Percentiles rank a stretch among this genome's conserved stretches.
Evolutionary conservation across 2,113 vertebrate genomes (phyloP).

Genomic region (Saguinus midas): DNA sequence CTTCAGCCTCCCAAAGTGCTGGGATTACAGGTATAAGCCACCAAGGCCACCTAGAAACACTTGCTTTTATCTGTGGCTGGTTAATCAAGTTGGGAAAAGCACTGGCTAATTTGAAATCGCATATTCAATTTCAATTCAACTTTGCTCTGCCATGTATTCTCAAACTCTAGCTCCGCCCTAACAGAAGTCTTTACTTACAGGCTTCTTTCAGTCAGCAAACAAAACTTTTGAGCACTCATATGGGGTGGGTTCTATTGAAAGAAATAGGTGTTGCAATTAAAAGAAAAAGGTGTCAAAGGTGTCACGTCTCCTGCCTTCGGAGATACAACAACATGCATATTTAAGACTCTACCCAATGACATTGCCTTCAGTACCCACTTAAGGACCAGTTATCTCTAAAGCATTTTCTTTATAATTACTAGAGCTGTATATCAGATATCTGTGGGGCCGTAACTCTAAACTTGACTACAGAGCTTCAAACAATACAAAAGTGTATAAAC

Average conservation of each 20-base stretch:
- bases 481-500: not conserved
- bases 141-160: not conserved
- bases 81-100: not conserved
- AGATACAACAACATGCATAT: not conserved
- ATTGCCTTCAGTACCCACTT: not conserved
- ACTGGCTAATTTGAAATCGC: not conserved
- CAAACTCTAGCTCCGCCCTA: not conserved
- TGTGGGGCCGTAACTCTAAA: not conserved
- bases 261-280: not conserved
- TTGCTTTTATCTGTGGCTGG: not conserved
- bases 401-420: slow-evolving; percentile 29
- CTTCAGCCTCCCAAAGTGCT: too few relatives aligned
- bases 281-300: not conserved
- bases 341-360: not conserved
- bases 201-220: not conserved
- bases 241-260: not conserved
- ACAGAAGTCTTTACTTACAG: not conserved
- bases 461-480: not conserved
- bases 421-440: not conserved
- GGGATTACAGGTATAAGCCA: too few relatives aligned
- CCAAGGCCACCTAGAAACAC: not conserved
- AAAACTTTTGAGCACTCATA: not conserved
- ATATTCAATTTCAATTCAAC: not conserved
- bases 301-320: not conserved
- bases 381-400: not conserved